Evolutionary conservation across 2,797 vertebrate species (phyloP), one percentile per base, ranked within the genome.

Genomic region (Ceryle rudis): DNA sequence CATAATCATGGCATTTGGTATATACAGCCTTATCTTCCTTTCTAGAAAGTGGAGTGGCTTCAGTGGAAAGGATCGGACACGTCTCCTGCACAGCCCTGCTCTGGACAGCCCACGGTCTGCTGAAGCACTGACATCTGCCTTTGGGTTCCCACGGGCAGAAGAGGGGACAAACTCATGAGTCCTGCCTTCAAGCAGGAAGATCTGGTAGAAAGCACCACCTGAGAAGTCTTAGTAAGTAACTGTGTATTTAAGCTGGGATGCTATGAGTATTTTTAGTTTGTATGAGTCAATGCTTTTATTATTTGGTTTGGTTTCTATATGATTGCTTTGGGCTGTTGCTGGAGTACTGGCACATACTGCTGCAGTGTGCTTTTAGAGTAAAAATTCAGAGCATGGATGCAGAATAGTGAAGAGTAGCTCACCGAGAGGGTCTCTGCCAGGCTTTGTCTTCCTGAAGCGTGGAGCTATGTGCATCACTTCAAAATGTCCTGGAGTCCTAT

Each of bases 141-240:
- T 44, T 2, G 0, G 52, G 61, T 77, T 60, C 41, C 4, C 0
- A 0, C 13, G 15, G 35, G 29, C 37, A 41, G 42, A 61, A 52
- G 20, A 67, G 29, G 17, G 41, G 10, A 71, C 29, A 77, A 20
- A 55, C 33, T 81, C 31, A 19, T 26, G 16, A 37, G 29, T 46
- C 14, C 10, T 18, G 26, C 37, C 19, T 86, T 55, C 33, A 70
- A 89, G 66, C 74, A 60, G 70, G 65, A 66, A 47, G 16, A 42
- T 55, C 25, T 75, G 46, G 6, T 46, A 33, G 52, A 70, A 95
- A 75, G n/a, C 47, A 81, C 2, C 15, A 66, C 47, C 23, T 35
- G 44, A 1, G 9, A 67, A 72, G 11, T 19, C 42, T 61, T 41
- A 18, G n/a, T 70, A 90, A 81, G 66, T 42, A 86, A 9, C 62